These are phyloP conservation scores for Diuraphis noxia DNA, from an alignment of 1,140 invertebrate species.

Conservation along the genomic window DNA sequence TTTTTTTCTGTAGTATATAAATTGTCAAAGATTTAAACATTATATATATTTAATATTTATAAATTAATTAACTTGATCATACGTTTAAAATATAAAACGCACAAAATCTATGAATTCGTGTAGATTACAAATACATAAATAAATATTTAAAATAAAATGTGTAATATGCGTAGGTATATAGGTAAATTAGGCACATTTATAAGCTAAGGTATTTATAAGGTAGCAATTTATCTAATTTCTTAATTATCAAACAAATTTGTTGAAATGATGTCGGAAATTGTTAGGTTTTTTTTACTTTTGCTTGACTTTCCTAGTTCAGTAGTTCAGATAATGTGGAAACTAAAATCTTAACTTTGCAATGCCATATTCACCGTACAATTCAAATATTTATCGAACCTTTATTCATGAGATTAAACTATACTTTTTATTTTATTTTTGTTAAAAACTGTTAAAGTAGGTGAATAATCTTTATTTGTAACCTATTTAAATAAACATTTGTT, in stretches of 20 bases:
- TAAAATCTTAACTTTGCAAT: not conserved
- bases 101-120: not conserved
- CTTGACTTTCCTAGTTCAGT: too few species aligned
- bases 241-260: not conserved
- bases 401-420: not conserved
- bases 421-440: not conserved
- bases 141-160: too few species aligned
- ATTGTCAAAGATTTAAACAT: too few species aligned
- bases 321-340: not conserved
- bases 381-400: not conserved
- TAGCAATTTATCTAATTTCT: not conserved
- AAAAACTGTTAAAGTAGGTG: not conserved
- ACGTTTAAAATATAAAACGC: not conserved
- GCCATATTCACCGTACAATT: not conserved
- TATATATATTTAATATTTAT: too few species aligned
- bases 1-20: too few species aligned
- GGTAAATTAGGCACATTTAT: too few species aligned
- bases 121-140: too few species aligned
- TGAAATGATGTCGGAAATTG: not conserved
- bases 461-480: not conserved
- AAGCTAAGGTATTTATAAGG: too few species aligned
- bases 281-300: not conserved
- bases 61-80: too few species aligned
- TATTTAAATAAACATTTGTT: not conserved
- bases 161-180: too few species aligned